Conservation (phyloP, 2,797 vertebrate genomes). For the Xerus rutilus region DNA sequence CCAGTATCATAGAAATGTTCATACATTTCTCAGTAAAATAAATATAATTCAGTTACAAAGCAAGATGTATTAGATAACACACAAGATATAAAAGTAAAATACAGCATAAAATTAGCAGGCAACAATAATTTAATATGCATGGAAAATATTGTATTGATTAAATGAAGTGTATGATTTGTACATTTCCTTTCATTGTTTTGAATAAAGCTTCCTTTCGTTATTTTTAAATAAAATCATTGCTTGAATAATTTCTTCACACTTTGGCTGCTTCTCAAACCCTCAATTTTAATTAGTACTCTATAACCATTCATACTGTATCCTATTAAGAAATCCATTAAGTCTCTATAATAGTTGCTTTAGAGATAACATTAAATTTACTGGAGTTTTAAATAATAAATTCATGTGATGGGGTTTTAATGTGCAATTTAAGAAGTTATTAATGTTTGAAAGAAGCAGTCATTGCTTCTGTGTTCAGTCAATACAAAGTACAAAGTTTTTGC, state of each 20-base stretch:
- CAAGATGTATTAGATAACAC: not conserved
- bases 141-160: slow-evolving; percentile 37
- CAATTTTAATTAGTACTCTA: slow-evolving; percentile 73
- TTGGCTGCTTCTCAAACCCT: slow-evolving; percentile 66
- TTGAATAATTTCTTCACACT: slow-evolving; percentile 63
- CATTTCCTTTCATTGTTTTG: slow-evolving; percentile 58
- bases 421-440: slow-evolving; percentile 78
- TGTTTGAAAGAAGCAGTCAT: slow-evolving; percentile 55
- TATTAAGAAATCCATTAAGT: slow-evolving; percentile 80
- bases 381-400: slow-evolving; percentile 79
- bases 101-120: not conserved
- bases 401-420: slow-evolving; percentile 75
- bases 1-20: not conserved
- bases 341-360: slow-evolving; percentile 73
- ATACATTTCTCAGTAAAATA: not conserved
- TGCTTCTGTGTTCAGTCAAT: slow-evolving; percentile 65
- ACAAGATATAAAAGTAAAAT: not conserved
- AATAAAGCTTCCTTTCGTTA: slow-evolving; percentile 50
- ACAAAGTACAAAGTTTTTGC: slow-evolving; percentile 45
- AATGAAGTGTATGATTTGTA: slow-evolving; percentile 42
- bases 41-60: not conserved
- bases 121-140: slow-evolving; percentile 18
- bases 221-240: slow-evolving; percentile 45
- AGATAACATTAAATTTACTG: slow-evolving; percentile 76
- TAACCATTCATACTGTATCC: slow-evolving; percentile 62